A percentile compares a stretch with the other conserved stretches of the same genome.
phyloP scores from a whole-genome alignment of 2,797 vertebrate genomes.

The Helicolenus hilgendorfi region DNA sequence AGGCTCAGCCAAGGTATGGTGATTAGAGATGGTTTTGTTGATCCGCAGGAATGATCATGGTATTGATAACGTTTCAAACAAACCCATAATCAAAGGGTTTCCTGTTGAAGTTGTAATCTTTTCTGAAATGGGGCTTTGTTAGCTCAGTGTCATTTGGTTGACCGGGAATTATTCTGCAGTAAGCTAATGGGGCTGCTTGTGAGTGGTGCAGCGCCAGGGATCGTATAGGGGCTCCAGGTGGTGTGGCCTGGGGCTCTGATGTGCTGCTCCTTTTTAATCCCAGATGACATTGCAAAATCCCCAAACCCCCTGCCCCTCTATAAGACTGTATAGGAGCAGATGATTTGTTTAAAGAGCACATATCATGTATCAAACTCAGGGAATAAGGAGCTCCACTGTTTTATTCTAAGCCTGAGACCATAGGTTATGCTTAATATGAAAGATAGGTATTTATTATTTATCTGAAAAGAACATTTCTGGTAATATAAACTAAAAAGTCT shows the following conservation, averaged over 20 bases:
- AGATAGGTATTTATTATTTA: slow-evolving; percentile 42
- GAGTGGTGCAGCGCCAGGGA: slow-evolving; percentile 75
- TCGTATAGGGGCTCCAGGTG: slow-evolving; percentile 82
- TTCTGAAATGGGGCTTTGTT: slow-evolving; percentile 90
- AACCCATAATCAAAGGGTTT: slow-evolving; percentile 91
- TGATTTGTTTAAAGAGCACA: slow-evolving; percentile 80
- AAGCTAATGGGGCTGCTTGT: slow-evolving; percentile 85
- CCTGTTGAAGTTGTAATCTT: slow-evolving; percentile 92
- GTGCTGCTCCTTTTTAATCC: slow-evolving; percentile 87
- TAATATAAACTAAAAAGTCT: not conserved
- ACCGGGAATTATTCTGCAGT: slow-evolving; percentile 85
- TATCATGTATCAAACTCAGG: slow-evolving; percentile 84
- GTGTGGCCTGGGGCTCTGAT: slow-evolving; percentile 80
- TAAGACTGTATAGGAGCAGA: slow-evolving; percentile 75
- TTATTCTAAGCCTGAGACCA: slow-evolving; percentile 60
- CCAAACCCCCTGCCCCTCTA: slow-evolving; percentile 67
- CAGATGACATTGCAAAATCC: slow-evolving; percentile 90
- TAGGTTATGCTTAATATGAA: slow-evolving; percentile 55
- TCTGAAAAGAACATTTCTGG: not conserved
- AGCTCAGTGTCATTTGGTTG: slow-evolving; percentile 85
- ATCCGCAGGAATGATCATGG: slow-evolving; percentile 87
- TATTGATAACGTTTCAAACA: slow-evolving; percentile 92
- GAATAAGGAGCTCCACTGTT: slow-evolving; percentile 78
- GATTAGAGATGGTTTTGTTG: slow-evolving; percentile 90
- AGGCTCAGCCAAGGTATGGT: slow-evolving; percentile 82